Evolutionary conservation across 2,797 vertebrate species (phyloP).

Genomic region (Arnoldichthys spilopterus): DNA sequence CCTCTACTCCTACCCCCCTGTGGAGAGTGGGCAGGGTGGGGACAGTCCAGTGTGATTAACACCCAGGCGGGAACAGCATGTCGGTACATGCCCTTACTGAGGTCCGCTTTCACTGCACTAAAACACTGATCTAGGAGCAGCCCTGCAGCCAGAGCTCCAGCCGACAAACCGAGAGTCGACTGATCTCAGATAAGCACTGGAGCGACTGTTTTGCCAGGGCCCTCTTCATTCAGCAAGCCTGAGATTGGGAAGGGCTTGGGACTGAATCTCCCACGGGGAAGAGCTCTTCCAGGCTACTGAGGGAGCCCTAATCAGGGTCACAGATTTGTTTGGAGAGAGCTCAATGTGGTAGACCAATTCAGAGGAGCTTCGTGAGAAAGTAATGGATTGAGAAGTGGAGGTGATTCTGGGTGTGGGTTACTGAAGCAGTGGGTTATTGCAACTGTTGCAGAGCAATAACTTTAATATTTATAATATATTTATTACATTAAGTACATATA

Average conservation of each 20-base stretch:
- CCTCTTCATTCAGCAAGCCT: conserved; percentile 36
- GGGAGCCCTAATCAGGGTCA: conserved; percentile 48
- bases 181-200: conserved; percentile 42
- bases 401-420: conserved; percentile 1
- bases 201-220: neutral
- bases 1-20: conserved; percentile 59
- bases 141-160: neutral
- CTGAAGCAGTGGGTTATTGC: neutral
- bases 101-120: neutral
- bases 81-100: conserved; percentile 47
- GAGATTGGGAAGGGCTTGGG: conserved; percentile 63
- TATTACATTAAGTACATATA: too few relatives aligned
- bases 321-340: conserved; percentile 69
- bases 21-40: conserved; percentile 58
- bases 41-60: conserved; percentile 65
- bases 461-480: neutral
- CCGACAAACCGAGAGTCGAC: neutral
- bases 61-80: conserved; percentile 60
- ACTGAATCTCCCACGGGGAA: conserved; percentile 64
- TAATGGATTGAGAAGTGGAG: conserved; percentile 4
- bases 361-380: conserved; percentile 60
- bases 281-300: conserved; percentile 62
- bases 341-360: conserved; percentile 72
- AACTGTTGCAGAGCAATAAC: neutral
- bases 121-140: conserved; percentile 42